phyloP scores from a whole-genome alignment of 64 coral and sea anemone species.

The Porites lutea region DNA sequence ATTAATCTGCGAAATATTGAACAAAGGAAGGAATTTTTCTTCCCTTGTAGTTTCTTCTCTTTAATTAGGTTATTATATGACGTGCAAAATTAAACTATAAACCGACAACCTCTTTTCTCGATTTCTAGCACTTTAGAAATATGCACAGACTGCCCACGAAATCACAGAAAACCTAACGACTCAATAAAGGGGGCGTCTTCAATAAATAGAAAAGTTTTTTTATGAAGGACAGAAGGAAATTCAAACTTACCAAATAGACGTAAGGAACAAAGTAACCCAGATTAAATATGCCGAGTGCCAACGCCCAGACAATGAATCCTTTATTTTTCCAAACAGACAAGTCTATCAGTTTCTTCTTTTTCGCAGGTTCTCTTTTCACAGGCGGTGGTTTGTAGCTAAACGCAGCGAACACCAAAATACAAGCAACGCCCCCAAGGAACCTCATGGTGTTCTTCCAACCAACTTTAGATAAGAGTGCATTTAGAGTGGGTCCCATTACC shows the following conservation, averaged over 20 bases:
- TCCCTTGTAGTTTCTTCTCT: no score
- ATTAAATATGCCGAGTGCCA: slow-evolving; percentile 80
- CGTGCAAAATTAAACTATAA: no score
- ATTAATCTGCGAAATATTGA: no score
- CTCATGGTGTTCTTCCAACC: slow-evolving; percentile 84
- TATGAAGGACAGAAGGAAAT: no score
- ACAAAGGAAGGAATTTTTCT: no score
- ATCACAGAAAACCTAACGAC: no score
- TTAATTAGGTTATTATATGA: no score
- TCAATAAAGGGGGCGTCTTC: no score
- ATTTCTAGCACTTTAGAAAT: no score
- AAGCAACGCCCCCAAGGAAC: slow-evolving; percentile 65
- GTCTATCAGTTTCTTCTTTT: slow-evolving; percentile 57
- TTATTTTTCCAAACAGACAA: slow-evolving; percentile 88
- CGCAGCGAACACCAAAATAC: slow-evolving; percentile 59
- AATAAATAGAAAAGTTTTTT: no score
- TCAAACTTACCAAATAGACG: slow-evolving; percentile 88
- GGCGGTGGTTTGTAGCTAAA: slow-evolving; percentile 74
- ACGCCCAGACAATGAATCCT: slow-evolving; percentile 85
- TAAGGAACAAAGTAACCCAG: slow-evolving; percentile 98
- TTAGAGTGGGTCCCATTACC: slow-evolving; percentile 76
- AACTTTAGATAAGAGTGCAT: slow-evolving; percentile 59
- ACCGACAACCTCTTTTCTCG: no score
- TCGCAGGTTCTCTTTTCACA: neutral
- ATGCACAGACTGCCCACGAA: no score